Base-by-base conservation (phyloP, 2,113 vertebrate species). In the Strix uralensis region DNA sequence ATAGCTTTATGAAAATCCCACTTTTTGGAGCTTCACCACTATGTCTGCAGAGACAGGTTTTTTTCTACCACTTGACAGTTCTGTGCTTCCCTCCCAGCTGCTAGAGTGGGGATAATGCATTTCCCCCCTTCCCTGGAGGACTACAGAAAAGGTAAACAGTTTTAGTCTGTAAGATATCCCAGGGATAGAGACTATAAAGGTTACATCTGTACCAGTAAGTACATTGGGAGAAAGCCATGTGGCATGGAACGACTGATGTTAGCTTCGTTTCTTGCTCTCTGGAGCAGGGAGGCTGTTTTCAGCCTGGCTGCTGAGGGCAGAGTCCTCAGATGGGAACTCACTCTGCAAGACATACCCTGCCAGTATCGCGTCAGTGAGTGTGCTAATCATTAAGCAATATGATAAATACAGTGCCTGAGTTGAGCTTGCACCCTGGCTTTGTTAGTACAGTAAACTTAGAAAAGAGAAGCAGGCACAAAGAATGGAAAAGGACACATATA, bases 221-320 rank as follows among this genome's bases (percentile, higher is more conserved):
- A 77, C 22, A 11, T 0, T 27, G 34, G 51, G 40, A 73, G 9
- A 78, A 74, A 84, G 34, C 23, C n/a, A 27, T 5, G 19, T 9
- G n/a, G 8, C 34, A 21, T 46, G 27, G 17, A 32, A 46, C 0
- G 1, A 32, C 17, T 26, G 67, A 61, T 1, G 5, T 14, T 17
- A 52, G 46, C 26, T 66, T 84, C 3, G 2, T 13, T 55, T 29
- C 78, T 69, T 72, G 44, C 9, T 83, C 15, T 63, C 54, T 5
- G 20, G 62, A 79, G 29, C 21, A 34, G 13, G 9, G 9, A 79
- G 30, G 9, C 8, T 84, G 29, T 11, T 5, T n/a, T 78, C n/a
- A 73, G 15, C 29, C 22, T 3, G 2, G 40, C 34, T 44, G 36
- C 58, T 74, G 51, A 65, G 12, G 44, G 25, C 25, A 55, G 34